These are phyloP conservation scores for Trachythela sp. DNA, from an alignment of 64 coral and sea anemone species.

Conservation along the genomic window DNA sequence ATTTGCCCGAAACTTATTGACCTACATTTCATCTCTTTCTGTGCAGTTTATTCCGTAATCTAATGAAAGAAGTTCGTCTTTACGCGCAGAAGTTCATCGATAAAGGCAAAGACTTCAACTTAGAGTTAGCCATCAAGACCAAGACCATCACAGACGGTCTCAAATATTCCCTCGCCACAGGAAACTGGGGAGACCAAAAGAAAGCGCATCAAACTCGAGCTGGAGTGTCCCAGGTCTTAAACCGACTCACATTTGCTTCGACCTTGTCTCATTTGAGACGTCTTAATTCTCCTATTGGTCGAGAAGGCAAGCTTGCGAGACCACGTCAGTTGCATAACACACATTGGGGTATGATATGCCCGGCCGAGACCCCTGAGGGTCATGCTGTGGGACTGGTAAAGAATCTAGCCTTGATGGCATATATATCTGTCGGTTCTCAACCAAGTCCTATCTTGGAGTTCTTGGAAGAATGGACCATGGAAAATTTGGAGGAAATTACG, in stretches of 20 bases:
- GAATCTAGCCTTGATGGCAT: constrained; percentile 96
- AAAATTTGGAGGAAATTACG: constrained; percentile 98
- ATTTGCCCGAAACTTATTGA: no score
- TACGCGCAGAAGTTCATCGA: constrained; percentile 99
- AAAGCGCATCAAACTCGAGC: constrained; percentile 83
- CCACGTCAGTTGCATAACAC: constrained; percentile 95
- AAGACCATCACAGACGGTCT: constrained; percentile 95
- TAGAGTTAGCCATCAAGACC: constrained; percentile 89
- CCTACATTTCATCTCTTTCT: neutral
- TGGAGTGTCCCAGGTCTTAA: constrained; percentile 93
- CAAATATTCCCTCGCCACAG: constrained; percentile 89
- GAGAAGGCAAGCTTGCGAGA: constrained; percentile 96
- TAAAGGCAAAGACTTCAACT: constrained; percentile 98
- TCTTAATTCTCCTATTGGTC: constrained; percentile 96
- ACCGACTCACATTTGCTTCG: constrained; percentile 90
- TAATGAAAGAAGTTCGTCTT: constrained; percentile 99
- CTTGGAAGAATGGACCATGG: constrained; percentile 99
- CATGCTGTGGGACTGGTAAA: constrained; percentile 98
- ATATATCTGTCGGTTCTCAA: constrained; percentile 97
- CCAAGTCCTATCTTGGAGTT: constrained; percentile 98
- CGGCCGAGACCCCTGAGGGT: constrained; percentile 93
- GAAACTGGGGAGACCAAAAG: constrained; percentile 98
- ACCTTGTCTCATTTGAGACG: constrained; percentile 92
- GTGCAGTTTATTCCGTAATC: constrained; percentile 80
- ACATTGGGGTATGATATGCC: constrained; percentile 99